Base-by-base conservation (phyloP, 2,888 invertebrate species). In the Cheilosia urbana region DNA sequence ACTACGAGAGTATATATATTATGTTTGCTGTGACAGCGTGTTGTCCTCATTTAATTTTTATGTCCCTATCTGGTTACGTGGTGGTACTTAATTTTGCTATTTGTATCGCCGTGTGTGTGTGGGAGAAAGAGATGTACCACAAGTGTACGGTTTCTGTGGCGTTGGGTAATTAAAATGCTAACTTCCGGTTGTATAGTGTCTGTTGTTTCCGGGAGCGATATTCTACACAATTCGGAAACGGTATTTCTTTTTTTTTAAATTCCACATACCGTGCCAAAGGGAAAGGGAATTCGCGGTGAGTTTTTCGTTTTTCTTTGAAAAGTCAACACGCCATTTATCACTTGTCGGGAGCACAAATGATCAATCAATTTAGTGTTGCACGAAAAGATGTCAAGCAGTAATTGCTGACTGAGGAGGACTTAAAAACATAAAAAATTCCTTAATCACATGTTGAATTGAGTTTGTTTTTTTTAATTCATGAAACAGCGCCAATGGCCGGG, bases 41-140 rank as follows among this genome's bases (percentile, higher is more conserved):
- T 58, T 84, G 84, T 75, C 66, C 85, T 80, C 81, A 81, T 81
- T 76, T 77, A 68, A 65, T 45, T 76, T 80, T 47, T 53, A 68
- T 75, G 9, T n/a, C 24, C 30, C 27, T 24, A 34, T 37, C 51
- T 24, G 19, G 53, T 45, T 11, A 27, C 24, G 19, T 47, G 40
- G 51, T 63, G 65, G 51, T 66, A 63, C 71, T 80, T 80, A 80
- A 75, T 80, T 84, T 75, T 53, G 58, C 65, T 58, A 79, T 75
- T 79, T 75, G 49, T 79, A 24, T 47, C 45, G 13, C 37, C 37
- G 6, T n/a, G 2, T 45, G 7, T 37, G 11, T 53, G 15, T 45
- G 58, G 34, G 37, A 42, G 57, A 65, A 58, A 15, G 69, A 78
- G 68, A 47, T 19, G 30, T 19, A 73, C 57, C 65, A n/a, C 72